A percentile compares a stretch with the other conserved stretches of the same genome.
phyloP scores from a whole-genome alignment of 2,888 invertebrate species.

The Heliconius hortense region DNA sequence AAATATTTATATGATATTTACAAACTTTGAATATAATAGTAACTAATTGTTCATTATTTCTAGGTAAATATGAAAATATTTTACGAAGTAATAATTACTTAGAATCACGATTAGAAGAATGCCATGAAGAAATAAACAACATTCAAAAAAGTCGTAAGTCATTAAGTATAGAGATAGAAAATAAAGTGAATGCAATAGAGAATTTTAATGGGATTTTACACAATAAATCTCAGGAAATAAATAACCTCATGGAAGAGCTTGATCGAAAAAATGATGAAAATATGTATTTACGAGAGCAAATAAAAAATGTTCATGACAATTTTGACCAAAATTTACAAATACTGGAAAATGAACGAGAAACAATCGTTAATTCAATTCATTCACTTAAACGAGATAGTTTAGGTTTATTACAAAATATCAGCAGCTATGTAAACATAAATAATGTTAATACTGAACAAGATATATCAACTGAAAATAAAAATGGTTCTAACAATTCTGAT shows the following conservation, averaged over 20 bases:
- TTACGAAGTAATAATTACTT: constrained; percentile 59
- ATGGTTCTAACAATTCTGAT: constrained; percentile 50
- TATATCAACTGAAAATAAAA: constrained; percentile 38
- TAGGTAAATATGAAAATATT: constrained; percentile 62
- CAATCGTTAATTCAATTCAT: constrained; percentile 54
- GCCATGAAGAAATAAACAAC: constrained; percentile 52
- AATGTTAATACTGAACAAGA: constrained; percentile 44
- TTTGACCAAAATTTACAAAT: constrained; percentile 51
- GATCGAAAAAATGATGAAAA: constrained; percentile 57
- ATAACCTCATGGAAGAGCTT: constrained; percentile 54
- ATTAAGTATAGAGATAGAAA: constrained; percentile 52
- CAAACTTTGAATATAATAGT: not conserved
- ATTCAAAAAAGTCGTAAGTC: constrained; percentile 54
- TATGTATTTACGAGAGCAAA: constrained; percentile 49
- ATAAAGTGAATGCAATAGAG: constrained; percentile 57
- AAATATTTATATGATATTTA: not conserved
- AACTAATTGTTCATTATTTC: constrained; percentile 35
- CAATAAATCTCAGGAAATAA: constrained; percentile 62
- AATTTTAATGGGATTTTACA: constrained; percentile 58
- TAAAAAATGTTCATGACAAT: constrained; percentile 52
- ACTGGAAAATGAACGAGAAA: constrained; percentile 58
- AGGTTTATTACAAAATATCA: constrained; percentile 59
- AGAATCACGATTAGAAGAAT: constrained; percentile 58
- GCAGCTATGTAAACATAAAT: constrained; percentile 52
- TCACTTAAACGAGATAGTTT: constrained; percentile 62